Evolutionary conservation across 2,888 invertebrate species (phyloP), one percentile per base, ranked within the genome.

Genomic region (Hetaerina titia): DNA sequence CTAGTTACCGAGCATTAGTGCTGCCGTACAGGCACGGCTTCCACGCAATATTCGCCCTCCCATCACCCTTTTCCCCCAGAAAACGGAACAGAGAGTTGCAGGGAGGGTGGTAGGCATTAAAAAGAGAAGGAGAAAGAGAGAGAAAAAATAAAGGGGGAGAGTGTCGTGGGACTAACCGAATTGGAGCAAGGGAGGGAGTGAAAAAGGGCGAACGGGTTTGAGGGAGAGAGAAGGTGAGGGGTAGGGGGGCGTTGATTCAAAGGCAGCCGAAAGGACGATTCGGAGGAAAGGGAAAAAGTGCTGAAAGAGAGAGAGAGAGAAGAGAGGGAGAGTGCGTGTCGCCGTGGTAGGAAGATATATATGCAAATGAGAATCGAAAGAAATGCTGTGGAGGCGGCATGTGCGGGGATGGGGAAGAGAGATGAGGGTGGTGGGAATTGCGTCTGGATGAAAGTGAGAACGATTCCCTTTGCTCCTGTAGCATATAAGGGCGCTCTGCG

Each of bases 311-410:
- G 13, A 31, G 31, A 15, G 31, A 81, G 25, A 31, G 4, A 45
- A 45, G 9, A 31, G 25, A 81, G 81, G 5, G 13, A 22, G 81
- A 15, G 81, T 11, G 81, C 13, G 11, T 81, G 81, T 31, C 13
- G 25, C 81, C 81, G 31, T 5, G 81, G 31, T 31, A 11, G 31
- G 25, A 31, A 15, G 31, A 81, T 81, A 81, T 81, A 9, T 81
- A 81, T 81, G 81, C 31, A 81, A 81, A 81, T 81, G 81, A 25
- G 81, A 81, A 81, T 81, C 11, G 81, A 81, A 81, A 81, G 81
- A 81, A 81, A 81, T 81, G 81, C 31, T 81, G 81, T 81, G 25
- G 81, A 31, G 13, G 31, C 13, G 22, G 81, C 81, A 81, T 31
- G 81, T 13, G 25, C 15, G n/a, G n/a, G 69, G 69, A 69, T 69